Evolutionary conservation across 2,797 vertebrate species (phyloP), one percentile per base, ranked within the genome.

Genomic region (Girardinus metallicus): DNA sequence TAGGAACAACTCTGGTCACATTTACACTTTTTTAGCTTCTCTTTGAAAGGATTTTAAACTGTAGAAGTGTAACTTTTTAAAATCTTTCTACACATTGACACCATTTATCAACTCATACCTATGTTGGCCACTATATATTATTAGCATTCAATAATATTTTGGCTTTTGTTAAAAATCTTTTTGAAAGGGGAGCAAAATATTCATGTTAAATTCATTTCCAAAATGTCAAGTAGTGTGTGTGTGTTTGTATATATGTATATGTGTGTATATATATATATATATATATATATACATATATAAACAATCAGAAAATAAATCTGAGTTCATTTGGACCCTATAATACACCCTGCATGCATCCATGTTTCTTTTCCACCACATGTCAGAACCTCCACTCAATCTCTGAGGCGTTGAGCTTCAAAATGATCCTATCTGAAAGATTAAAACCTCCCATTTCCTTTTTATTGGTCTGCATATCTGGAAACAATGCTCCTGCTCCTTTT

Each of bases 371-470:
- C 57, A 31, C 57, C 53, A 55, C 53, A 53, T 53, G 53, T 60
- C 57, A 31, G 12, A 60, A 34, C 18, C 31, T 36, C 60, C 16
- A 21, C 75, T 74, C 72, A 72, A 81, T 74, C 88, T 86, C 88
- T 86, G 75, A 87, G 76, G 74, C 87, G 34, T 79, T 75, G 18
- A 78, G 75, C 68, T 12, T 26, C 57, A 76, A 68, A 82, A 82
- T 72, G 71, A 68, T 64, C 18, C 60, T 16, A 49, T 81, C 53
- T 76, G 41, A 47, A 73, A 66, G 74, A 80, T 76, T 77, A 81
- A 70, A 88, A 80, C n/a, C 47, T 83, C 47, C 29, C 49, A 31
- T 64, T 77, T 80, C 75, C 57, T 51, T 16, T 16, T 47, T 7
- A 36, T 15, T 46, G 12, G 43, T 57, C 77, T 83, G 34, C 15